Conservation (phyloP, 64 coral and sea anemone genomes). For the Actinia tenebrosa region DNA sequence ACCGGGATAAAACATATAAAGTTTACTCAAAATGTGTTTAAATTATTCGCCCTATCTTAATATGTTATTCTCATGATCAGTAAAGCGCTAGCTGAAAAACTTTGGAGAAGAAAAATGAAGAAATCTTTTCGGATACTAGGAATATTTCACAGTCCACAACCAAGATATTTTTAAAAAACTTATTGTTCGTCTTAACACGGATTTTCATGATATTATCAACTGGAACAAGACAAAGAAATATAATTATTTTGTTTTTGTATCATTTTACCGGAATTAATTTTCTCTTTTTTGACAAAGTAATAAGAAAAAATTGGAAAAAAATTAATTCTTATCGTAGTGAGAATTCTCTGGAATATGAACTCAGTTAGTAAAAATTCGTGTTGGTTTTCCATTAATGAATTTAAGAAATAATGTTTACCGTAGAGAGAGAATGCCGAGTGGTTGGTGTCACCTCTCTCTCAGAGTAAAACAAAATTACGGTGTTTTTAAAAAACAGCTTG, state of each 20-base stretch:
- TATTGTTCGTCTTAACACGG: neutral
- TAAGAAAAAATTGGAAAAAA: neutral
- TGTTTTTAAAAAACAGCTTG: too few relatives aligned
- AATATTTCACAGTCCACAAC: too few relatives aligned
- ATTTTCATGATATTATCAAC: neutral
- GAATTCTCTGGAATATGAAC: neutral
- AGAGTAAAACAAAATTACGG: neutral
- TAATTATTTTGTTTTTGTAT: neutral
- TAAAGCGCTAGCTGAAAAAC: neutral
- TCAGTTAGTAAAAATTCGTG: neutral
- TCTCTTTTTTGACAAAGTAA: neutral
- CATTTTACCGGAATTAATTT: neutral
- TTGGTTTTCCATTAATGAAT: slow-evolving; percentile 9
- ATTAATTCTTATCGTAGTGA: neutral
- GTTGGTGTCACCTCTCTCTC: neutral
- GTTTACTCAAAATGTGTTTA: neutral
- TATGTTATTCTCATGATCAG: neutral
- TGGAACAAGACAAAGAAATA: neutral
- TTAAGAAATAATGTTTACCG: neutral
- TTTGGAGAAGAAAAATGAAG: neutral
- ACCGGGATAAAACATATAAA: neutral
- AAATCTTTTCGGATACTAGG: neutral
- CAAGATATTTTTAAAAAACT: too few relatives aligned
- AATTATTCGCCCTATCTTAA: neutral
- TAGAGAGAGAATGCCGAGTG: neutral